Conservation (phyloP, 1,140 invertebrate species). For the Zaprionus davidi region DNA sequence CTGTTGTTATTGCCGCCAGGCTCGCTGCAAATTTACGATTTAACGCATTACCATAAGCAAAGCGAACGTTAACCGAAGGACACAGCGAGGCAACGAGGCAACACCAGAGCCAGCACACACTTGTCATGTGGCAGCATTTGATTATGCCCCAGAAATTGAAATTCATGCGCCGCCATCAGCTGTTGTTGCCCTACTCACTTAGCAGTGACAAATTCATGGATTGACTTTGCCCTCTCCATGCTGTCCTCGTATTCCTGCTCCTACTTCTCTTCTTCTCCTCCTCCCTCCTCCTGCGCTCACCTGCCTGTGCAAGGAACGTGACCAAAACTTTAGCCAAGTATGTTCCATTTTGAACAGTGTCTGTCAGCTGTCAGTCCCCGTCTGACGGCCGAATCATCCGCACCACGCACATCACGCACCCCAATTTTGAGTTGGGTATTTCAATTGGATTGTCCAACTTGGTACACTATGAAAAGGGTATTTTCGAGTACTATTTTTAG, state of each 20-base stretch:
- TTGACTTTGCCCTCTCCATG: conserved; percentile 19
- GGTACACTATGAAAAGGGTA: background rate
- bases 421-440: background rate
- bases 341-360: conserved; percentile 45
- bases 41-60: conserved; percentile 75
- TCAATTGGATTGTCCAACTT: background rate
- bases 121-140: conserved; percentile 61
- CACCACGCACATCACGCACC: conserved; percentile 15
- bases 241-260: background rate
- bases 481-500: background rate
- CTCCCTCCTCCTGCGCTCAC: background rate
- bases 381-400: conserved; percentile 40
- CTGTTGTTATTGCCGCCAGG: conserved; percentile 54
- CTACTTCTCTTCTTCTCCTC: background rate
- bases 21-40: conserved; percentile 67
- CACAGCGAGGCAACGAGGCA: background rate
- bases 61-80: conserved; percentile 19
- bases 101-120: conserved; percentile 47
- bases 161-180: conserved; percentile 55
- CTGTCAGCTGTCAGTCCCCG: conserved; percentile 43
- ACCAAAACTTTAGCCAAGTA: conserved; percentile 42
- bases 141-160: conserved; percentile 62
- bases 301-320: conserved; percentile 18
- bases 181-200: conserved; percentile 49
- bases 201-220: conserved; percentile 48